Evolutionary conservation across 2,797 vertebrate species (phyloP).

Genomic region (Typhlichthys eigenmanni): DNA sequence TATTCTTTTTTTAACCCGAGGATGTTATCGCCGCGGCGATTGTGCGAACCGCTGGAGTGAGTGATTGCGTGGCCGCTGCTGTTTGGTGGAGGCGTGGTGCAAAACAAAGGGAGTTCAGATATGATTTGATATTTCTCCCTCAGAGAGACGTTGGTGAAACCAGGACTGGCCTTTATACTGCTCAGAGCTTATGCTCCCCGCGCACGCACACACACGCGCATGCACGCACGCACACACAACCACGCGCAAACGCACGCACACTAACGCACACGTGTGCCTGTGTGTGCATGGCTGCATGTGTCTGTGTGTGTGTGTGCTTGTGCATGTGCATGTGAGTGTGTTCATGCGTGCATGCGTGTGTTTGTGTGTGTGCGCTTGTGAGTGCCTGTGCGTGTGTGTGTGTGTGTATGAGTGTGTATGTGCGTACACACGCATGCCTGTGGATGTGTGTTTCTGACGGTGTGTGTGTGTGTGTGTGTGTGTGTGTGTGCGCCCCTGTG

Average conservation of each 20-base stretch:
- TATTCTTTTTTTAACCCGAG: conserved; percentile 19
- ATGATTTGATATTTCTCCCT: too few species aligned
- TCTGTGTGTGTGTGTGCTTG: too few species aligned
- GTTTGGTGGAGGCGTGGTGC: conserved; percentile 36
- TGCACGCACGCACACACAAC: too few species aligned
- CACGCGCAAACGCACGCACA: too few species aligned
- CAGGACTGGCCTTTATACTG: too few species aligned
- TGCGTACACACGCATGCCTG: not conserved
- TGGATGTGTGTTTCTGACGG: not conserved
- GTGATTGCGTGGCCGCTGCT: conserved; percentile 68
- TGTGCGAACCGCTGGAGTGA: conserved; percentile 70
- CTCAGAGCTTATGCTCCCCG: too few species aligned
- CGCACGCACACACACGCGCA: too few species aligned
- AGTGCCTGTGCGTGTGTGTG: not conserved
- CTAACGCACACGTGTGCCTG: too few species aligned
- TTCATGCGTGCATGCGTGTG: not conserved
- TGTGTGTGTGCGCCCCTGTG: conserved; percentile 10
- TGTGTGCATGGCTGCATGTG: too few species aligned
- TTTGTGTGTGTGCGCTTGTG: not conserved
- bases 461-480: too few species aligned
- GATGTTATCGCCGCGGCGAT: conserved; percentile 64
- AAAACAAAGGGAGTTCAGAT: too few species aligned
- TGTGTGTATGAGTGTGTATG: not conserved
- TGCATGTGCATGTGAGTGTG: not conserved
- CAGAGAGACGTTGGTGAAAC: too few species aligned